Conservation (phyloP, 2,888 invertebrate species). For the Azorinus chamasolen region DNA sequence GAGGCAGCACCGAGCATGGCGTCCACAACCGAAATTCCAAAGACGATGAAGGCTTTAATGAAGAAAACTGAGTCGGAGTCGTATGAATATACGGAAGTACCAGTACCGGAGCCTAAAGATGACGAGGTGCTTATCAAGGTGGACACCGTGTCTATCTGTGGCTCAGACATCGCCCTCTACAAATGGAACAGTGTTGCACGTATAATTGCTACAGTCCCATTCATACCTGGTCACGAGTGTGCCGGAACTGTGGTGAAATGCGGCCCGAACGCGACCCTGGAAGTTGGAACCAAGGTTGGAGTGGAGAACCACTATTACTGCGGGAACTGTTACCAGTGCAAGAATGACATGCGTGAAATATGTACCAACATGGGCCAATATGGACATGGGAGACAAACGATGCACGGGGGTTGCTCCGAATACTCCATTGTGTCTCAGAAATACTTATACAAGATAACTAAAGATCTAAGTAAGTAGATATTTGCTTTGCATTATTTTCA, state of each 20-base stretch:
- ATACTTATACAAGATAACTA: constrained; percentile 76
- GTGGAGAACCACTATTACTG: constrained; percentile 84
- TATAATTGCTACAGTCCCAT: constrained; percentile 82
- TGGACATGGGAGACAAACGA: constrained; percentile 82
- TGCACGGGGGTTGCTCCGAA: constrained; percentile 83
- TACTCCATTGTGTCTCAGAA: constrained; percentile 82
- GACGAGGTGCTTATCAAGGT: constrained; percentile 82
- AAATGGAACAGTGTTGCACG: constrained; percentile 81
- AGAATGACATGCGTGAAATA: constrained; percentile 76
- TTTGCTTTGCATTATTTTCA: too few species aligned
- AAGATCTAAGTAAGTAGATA: constrained; percentile 73
- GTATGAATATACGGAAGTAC: constrained; percentile 75
- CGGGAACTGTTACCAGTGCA: constrained; percentile 80
- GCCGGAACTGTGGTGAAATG: constrained; percentile 82
- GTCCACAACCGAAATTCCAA: constrained; percentile 35
- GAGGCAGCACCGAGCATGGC: constrained; percentile 37
- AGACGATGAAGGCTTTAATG: constrained; percentile 79
- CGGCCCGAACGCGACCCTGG: constrained; percentile 78
- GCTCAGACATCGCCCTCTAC: constrained; percentile 82
- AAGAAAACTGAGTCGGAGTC: constrained; percentile 77
- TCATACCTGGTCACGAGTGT: constrained; percentile 84
- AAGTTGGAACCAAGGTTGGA: constrained; percentile 77
- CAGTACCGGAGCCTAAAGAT: constrained; percentile 76
- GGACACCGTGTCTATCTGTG: constrained; percentile 81
- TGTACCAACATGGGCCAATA: constrained; percentile 83